A percentile compares a stretch with the other conserved stretches of the same genome.
Conservation (phyloP, 1,140 invertebrate genomes). For the Ceratina calcarata region DNA sequence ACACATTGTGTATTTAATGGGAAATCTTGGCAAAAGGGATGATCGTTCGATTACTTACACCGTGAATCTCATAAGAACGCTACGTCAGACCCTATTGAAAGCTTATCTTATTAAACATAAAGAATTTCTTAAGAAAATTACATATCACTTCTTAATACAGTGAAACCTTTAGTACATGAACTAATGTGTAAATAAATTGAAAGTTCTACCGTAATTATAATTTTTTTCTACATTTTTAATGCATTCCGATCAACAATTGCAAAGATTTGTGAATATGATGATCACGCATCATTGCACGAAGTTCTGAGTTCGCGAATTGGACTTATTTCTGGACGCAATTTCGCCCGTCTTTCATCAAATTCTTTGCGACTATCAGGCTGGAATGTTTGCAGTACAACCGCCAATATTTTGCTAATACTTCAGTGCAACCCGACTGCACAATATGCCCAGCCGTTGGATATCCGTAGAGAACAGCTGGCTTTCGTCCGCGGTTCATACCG, state of each 20-base stretch:
- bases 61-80: not conserved
- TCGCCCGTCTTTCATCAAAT: constrained; percentile 37
- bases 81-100: no score
- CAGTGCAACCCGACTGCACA: not conserved
- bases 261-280: not conserved
- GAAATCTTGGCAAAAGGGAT: not conserved
- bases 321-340: constrained; percentile 58
- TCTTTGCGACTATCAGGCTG: constrained; percentile 52
- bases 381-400: constrained; percentile 55
- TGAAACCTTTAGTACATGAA: no score
- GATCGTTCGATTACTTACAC: not conserved
- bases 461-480: not conserved
- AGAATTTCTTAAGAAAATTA: no score
- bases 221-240: no score
- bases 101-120: no score
- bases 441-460: no score
- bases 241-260: no score
- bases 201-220: no score
- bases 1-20: not conserved
- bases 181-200: no score
- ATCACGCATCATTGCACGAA: not conserved
- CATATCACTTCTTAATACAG: no score
- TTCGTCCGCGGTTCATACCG: no score
- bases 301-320: not conserved
- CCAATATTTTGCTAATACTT: constrained; percentile 42